These are phyloP conservation scores for Knipowitschia caucasica DNA, from an alignment of 2,797 vertebrate species.

Conservation along the genomic window DNA sequence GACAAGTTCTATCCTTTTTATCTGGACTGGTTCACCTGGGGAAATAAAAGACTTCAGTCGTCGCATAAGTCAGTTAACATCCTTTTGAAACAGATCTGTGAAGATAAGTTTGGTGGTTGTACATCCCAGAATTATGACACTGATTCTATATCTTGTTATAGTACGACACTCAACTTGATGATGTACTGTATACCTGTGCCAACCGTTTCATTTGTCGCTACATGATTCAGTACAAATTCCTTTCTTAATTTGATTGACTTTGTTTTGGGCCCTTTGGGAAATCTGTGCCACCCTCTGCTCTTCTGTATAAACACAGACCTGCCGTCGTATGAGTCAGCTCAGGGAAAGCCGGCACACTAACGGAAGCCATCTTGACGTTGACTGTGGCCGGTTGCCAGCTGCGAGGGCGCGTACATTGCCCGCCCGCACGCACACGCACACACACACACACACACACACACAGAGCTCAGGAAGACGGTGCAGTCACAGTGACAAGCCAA, in stretches of 20 bases:
- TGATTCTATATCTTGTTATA: neutral
- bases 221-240: constrained; percentile 26
- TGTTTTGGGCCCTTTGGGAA: constrained; percentile 26
- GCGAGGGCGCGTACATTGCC: constrained; percentile 15
- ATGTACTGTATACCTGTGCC: constrained; percentile 2
- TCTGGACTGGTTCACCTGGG: too few relatives aligned
- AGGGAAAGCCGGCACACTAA: constrained; percentile 4
- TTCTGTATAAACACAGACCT: neutral
- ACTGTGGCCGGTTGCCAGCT: constrained; percentile 37
- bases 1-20: neutral
- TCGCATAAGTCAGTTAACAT: too few relatives aligned
- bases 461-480: constrained; percentile 23
- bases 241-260: constrained; percentile 55
- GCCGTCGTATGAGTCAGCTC: constrained; percentile 21
- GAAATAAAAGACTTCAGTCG: too few relatives aligned
- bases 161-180: neutral
- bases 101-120: too few relatives aligned
- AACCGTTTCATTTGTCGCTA: constrained; percentile 13
- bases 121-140: too few relatives aligned
- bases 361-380: constrained; percentile 30
- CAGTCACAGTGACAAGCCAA: constrained; percentile 32
- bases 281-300: constrained; percentile 9
- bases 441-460: too few relatives aligned
- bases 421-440: too few relatives aligned
- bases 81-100: too few relatives aligned